Percentiles rank a stretch among this genome's conserved stretches.
These are phyloP conservation scores for Peromyscus maniculatus DNA, from an alignment of 2,113 vertebrate genomes.

Conservation along the genomic window DNA sequence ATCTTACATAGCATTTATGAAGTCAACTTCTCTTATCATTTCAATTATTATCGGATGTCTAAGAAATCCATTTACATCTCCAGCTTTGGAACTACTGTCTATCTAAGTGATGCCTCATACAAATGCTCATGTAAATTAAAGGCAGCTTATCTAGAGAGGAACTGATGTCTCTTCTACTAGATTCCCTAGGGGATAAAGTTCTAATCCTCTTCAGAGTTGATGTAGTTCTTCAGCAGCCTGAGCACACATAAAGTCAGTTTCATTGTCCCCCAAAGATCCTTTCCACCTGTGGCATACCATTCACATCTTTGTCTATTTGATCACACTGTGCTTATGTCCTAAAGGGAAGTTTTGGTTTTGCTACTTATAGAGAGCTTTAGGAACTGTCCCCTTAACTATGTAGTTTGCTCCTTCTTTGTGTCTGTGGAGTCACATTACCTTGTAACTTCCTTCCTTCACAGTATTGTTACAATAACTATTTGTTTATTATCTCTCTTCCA, in stretches of 20 bases:
- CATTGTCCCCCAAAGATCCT: rapidly evolving
- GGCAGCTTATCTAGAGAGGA: not conserved
- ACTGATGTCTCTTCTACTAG: not conserved
- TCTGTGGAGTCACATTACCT: not conserved
- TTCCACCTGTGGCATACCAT: not conserved
- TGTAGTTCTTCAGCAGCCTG: not conserved
- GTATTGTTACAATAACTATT: not conserved
- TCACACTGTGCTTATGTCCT: not conserved
- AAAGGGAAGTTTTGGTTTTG: not conserved
- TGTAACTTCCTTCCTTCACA: not conserved
- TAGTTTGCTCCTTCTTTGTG: not conserved
- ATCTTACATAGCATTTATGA: slow-evolving; percentile 3
- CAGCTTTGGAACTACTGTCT: not conserved
- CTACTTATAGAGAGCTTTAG: not conserved
- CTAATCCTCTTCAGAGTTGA: not conserved
- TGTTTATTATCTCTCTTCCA: not conserved
- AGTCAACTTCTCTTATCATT: not conserved
- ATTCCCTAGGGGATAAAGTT: not conserved
- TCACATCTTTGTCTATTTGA: not conserved
- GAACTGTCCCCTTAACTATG: too few species aligned
- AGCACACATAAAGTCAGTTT: not conserved
- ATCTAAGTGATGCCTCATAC: not conserved
- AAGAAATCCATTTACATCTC: not conserved
- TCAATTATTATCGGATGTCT: not conserved
- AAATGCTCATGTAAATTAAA: not conserved